Base-by-base conservation (phyloP, 2,888 invertebrate genomes). In the Papilio gigon region DNA sequence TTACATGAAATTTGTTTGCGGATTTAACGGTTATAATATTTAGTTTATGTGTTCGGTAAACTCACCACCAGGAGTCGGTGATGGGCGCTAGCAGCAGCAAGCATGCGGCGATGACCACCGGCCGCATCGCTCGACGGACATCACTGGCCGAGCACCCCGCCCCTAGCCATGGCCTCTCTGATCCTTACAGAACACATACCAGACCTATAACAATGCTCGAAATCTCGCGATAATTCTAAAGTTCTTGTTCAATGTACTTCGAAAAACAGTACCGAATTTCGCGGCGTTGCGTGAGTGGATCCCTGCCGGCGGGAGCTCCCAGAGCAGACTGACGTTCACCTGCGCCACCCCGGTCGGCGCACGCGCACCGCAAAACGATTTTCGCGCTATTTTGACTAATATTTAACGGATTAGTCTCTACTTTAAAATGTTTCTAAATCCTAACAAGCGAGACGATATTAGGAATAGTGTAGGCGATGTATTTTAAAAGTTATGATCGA, bases 61-160 rank as follows among this genome's bases (percentile, higher is more conserved):
- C 96, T 95, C 93, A 97, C 97, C 97, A 96, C 94, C 96, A 96
- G 87, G 96, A 95, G 89, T 95, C 96, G 89, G 96, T 95, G 93
- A 96, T 95, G 93, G 96, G 96, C 94, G 95, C 96, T 93, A 96
- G 95, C 92, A 97, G 94, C 93, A 96, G 94, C 88, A 97, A 94
- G 92, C 95, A 96, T 88, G 96, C 94, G 92, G 95, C 95, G 93
- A 96, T 95, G 92, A 96, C 94, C 92, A 96, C 94, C 88, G 95
- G 94, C 93, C 95, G 95, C 94, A 95, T 95, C 77, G 84, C 88
- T 84, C 81, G 83, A 74, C 77, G 81, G 84, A 84, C 90, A 90
- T 90, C 91, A 92, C 92, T 90, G 87, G 86, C 88, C 83, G 75
- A 76, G 80, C 78, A 78, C 79, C 79, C 76, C 75, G 76, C 76